phyloP scores from a whole-genome alignment of 2,888 invertebrate species.

The Epinotia ramella region DNA sequence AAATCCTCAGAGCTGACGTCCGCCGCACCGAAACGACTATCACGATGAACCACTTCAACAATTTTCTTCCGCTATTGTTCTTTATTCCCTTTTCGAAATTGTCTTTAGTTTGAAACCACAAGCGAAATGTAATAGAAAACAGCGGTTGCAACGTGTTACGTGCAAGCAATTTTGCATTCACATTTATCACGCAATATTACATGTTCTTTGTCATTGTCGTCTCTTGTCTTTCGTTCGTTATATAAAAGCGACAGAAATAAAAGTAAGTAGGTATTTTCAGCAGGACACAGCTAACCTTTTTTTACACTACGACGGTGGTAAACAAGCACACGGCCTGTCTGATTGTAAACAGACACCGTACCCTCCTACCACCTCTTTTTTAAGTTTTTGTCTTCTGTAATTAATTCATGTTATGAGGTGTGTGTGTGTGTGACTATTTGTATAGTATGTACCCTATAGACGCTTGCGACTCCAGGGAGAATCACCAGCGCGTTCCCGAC shows the following conservation, averaged over 20 bases:
- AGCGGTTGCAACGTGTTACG: conserved; percentile 34
- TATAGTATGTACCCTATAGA: too few relatives aligned
- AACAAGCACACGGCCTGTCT: too few relatives aligned
- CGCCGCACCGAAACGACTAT: conserved; percentile 57
- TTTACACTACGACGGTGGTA: neutral
- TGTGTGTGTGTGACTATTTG: too few relatives aligned
- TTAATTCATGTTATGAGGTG: too few relatives aligned
- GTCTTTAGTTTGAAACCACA: conserved; percentile 35
- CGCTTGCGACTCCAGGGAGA: too few relatives aligned
- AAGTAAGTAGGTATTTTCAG: neutral
- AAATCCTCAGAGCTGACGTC: conserved; percentile 62
- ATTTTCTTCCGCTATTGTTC: conserved; percentile 54
- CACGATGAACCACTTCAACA: conserved; percentile 56
- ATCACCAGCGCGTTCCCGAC: too few relatives aligned
- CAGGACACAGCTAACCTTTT: neutral
- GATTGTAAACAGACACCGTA: too few relatives aligned
- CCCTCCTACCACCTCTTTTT: too few relatives aligned
- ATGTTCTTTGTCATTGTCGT: conserved; percentile 30
- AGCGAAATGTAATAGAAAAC: conserved; percentile 39
- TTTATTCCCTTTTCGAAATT: conserved; percentile 38
- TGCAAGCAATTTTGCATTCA: conserved; percentile 38
- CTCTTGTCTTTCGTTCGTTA: conserved; percentile 17
- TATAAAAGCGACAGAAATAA: conserved; percentile 19
- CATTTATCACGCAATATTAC: conserved; percentile 36
- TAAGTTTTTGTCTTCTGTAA: too few relatives aligned